phyloP scores from a whole-genome alignment of 2,888 invertebrate species.

The Aleiodes testaceus region DNA sequence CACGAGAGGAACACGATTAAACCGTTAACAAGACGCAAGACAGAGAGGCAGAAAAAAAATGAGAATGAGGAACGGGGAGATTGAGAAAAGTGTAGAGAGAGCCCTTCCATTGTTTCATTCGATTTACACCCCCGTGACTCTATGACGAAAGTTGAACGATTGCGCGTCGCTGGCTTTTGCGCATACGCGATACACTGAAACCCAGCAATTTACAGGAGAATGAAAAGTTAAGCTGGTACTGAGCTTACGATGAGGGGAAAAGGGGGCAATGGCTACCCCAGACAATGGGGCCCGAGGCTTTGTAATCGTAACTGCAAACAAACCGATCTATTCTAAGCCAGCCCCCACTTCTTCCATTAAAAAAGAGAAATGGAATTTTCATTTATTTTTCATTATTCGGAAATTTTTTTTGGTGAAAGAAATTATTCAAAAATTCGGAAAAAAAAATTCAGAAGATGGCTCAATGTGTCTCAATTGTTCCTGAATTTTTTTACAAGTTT shows the following conservation, averaged over 20 bases:
- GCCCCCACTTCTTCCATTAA: conserved; percentile 13
- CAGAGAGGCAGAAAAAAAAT: conserved; percentile 7
- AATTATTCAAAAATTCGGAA: no score
- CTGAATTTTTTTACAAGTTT: no score
- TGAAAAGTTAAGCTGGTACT: conserved; percentile 71
- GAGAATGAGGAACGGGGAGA: not conserved
- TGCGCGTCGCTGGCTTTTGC: conserved; percentile 24
- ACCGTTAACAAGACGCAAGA: no score
- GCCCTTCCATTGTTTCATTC: conserved; percentile 68
- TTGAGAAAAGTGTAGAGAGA: conserved; percentile 15
- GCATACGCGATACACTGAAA: conserved; percentile 51
- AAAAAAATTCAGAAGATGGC: no score
- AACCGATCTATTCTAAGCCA: conserved; percentile 56
- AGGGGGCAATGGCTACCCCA: conserved; percentile 65
- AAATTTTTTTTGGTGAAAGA: no score
- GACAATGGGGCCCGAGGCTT: conserved; percentile 68
- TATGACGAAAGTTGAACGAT: conserved; percentile 22
- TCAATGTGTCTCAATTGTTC: no score
- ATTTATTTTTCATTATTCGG: no score
- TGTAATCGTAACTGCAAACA: conserved; percentile 72
- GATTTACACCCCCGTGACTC: conserved; percentile 65
- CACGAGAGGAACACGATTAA: not conserved
- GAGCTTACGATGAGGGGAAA: conserved; percentile 57
- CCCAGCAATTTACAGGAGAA: conserved; percentile 71
- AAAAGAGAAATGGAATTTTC: conserved; percentile 1